These are phyloP conservation scores for Phania funesta DNA, from an alignment of 2,888 invertebrate genomes.

Conservation along the genomic window DNA sequence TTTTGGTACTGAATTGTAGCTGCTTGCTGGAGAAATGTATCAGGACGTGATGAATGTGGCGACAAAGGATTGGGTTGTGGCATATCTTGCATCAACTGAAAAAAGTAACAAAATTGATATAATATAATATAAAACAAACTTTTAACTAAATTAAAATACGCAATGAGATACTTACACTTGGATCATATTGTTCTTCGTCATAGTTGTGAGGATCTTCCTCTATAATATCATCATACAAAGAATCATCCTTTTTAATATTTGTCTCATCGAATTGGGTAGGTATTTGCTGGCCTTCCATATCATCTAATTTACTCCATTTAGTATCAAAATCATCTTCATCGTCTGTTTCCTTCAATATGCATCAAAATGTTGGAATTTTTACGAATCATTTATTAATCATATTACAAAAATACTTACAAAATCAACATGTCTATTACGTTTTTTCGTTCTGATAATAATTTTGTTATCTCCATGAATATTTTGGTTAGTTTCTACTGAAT, in stretches of 20 bases:
- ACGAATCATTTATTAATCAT: neutral
- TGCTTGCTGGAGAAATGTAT: constrained; percentile 38
- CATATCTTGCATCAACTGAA: constrained; percentile 61
- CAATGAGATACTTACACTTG: constrained; percentile 57
- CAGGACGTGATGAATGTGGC: constrained; percentile 64
- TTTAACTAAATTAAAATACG: neutral
- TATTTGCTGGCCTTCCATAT: constrained; percentile 51
- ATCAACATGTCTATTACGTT: constrained; percentile 62
- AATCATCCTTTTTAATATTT: constrained; percentile 68
- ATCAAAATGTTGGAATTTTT: neutral
- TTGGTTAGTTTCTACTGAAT: constrained; percentile 65
- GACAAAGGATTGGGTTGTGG: constrained; percentile 69
- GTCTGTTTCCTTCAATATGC: constrained; percentile 56
- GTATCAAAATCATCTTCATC: constrained; percentile 63
- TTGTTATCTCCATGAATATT: constrained; percentile 6
- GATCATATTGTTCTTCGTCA: constrained; percentile 69
- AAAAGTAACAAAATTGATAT: neutral
- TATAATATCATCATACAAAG: constrained; percentile 69
- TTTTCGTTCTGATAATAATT: constrained; percentile 44
- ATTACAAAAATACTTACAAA: constrained; percentile 58
- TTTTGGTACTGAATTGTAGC: constrained; percentile 26
- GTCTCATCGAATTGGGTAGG: constrained; percentile 52
- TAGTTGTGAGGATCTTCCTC: constrained; percentile 68
- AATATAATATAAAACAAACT: neutral
- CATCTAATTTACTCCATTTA: constrained; percentile 66